Evolutionary conservation across 2,113 vertebrate genomes (phyloP).

Genomic region (Phyllostomus discolor): DNA sequence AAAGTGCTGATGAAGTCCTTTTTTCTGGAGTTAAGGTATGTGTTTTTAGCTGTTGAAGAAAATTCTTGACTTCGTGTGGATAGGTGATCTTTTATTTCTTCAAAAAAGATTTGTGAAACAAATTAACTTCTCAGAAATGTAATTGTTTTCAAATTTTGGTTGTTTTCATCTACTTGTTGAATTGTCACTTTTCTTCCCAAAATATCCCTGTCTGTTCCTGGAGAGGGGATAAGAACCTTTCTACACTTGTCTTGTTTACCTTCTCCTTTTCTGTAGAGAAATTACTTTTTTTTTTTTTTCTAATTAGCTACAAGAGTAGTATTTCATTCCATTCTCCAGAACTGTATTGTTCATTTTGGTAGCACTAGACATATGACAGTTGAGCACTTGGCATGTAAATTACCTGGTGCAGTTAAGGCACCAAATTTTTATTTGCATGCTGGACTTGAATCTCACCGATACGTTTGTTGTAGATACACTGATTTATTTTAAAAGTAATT

Average conservation of each 20-base stretch:
- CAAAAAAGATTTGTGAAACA: background rate
- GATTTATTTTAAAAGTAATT: background rate
- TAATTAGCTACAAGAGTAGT: background rate
- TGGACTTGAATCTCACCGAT: background rate
- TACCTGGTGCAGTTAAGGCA: background rate
- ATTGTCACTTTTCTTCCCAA: background rate
- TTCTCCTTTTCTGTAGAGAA: background rate
- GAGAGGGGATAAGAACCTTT: background rate
- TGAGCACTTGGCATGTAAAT: background rate
- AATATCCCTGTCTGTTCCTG: background rate
- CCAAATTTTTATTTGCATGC: background rate
- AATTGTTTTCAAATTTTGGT: background rate
- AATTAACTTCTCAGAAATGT: background rate
- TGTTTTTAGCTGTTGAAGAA: background rate
- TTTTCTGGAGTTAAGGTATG: slow-evolving; percentile 95
- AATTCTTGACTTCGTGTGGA: background rate
- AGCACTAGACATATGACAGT: background rate
- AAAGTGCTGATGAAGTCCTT: slow-evolving; percentile 95
- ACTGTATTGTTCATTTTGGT: background rate
- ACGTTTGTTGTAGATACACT: background rate
- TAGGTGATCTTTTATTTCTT: background rate
- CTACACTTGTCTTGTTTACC: background rate
- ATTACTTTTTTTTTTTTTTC: background rate
- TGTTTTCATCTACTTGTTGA: background rate
- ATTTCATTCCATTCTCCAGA: background rate